These are phyloP conservation scores for Tauraco erythrolophus DNA, from an alignment of 2,113 vertebrate genomes.

Conservation along the genomic window DNA sequence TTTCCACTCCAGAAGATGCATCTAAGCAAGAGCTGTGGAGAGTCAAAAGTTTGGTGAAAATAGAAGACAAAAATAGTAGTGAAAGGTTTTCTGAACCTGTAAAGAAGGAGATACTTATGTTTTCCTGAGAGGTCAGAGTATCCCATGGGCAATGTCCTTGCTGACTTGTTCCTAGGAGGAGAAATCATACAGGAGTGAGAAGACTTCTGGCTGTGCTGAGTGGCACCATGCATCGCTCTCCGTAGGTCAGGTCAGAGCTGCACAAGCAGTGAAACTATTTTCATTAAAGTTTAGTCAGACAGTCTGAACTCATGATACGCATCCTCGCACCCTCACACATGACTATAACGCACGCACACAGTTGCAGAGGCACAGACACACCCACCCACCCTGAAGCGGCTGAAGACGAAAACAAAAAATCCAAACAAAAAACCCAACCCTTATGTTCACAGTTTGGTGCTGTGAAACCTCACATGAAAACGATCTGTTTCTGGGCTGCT, in stretches of 20 bases:
- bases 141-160: background rate
- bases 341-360: background rate
- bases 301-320: background rate
- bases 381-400: background rate
- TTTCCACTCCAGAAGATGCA: background rate
- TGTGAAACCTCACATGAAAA: background rate
- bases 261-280: background rate
- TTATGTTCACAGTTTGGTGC: background rate
- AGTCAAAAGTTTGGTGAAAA: background rate
- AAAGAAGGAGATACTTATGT: background rate
- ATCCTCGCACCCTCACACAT: background rate
- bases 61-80: background rate
- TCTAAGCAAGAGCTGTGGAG: background rate
- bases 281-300: background rate
- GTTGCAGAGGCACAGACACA: background rate
- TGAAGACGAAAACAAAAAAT: background rate
- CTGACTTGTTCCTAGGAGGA: background rate
- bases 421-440: background rate
- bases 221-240: background rate
- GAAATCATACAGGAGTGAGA: background rate
- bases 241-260: background rate
- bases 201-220: background rate
- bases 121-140: background rate
- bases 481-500: background rate
- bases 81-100: background rate